Evolutionary conservation across 2,888 invertebrate genomes (phyloP).

Genomic region (Dolichopus griseipennis): DNA sequence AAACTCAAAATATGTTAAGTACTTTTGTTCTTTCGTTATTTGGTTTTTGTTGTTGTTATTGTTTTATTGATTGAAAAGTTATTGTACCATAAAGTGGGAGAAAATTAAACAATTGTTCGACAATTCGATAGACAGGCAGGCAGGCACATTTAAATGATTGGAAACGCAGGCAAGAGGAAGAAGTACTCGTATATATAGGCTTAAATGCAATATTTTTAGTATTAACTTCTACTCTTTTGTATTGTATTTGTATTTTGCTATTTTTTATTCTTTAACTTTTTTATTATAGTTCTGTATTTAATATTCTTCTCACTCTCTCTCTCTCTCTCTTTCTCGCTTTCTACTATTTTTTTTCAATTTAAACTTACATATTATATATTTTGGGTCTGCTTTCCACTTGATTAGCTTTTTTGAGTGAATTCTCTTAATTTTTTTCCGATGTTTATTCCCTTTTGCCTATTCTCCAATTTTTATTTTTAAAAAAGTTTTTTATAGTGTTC

Average conservation of each 20-base stretch:
- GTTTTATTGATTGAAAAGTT: not conserved
- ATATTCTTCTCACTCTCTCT: too few species aligned
- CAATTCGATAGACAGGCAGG: too few species aligned
- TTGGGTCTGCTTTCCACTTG: not conserved
- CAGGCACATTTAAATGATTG: too few species aligned
- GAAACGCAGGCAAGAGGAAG: too few species aligned
- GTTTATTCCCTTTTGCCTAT: not conserved
- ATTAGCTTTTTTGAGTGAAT: not conserved
- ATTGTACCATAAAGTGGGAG: constrained; percentile 2
- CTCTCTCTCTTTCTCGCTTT: not conserved
- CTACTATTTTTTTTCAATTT: not conserved
- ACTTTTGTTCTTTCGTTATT: not conserved
- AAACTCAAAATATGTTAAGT: not conserved
- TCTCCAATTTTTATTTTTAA: not conserved
- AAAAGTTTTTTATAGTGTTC: not conserved
- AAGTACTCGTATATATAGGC: not conserved
- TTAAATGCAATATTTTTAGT: not conserved
- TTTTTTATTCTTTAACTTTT: not conserved
- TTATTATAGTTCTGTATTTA: not conserved
- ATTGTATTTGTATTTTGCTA: not conserved
- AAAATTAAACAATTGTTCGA: not conserved
- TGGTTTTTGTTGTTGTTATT: too few species aligned
- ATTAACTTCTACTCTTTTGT: not conserved
- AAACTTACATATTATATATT: not conserved
- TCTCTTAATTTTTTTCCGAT: not conserved